Percentiles rank a stretch among this genome's conserved stretches.
Conservation (phyloP, 2,113 vertebrate genomes). For the Protobothrops mucrosquamatus region DNA sequence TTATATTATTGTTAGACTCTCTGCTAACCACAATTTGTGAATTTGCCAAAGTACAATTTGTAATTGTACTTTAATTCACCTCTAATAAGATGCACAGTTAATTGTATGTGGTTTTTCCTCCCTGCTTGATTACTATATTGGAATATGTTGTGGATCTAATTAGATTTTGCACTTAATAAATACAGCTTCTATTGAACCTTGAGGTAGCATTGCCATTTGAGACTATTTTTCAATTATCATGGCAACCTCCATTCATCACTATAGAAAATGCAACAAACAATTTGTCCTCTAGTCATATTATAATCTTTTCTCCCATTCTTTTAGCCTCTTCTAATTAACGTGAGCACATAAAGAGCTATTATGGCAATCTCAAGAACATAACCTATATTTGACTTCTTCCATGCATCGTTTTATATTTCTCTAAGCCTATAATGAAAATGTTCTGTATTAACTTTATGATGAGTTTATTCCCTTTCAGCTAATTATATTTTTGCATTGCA, state of each 20-base stretch:
- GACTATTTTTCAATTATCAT: constrained; percentile 50
- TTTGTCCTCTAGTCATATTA: constrained; percentile 52
- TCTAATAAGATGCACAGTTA: constrained; percentile 13
- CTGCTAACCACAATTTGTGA: constrained; percentile 5
- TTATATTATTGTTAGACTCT: constrained; percentile 14
- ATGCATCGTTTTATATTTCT: constrained; percentile 4
- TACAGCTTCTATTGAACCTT: constrained; percentile 48
- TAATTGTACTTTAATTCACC: background rate
- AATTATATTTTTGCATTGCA: background rate
- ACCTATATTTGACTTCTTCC: constrained; percentile 12
- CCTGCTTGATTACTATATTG: background rate
- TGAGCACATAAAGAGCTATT: constrained; percentile 47
- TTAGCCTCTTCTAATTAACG: constrained; percentile 57
- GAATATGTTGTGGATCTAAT: constrained; percentile 57
- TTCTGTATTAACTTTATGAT: background rate
- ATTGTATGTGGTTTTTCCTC: background rate
- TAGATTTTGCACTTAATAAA: constrained; percentile 45
- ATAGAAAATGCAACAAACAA: constrained; percentile 33
- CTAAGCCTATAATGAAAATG: constrained; percentile 8
- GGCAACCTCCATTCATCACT: constrained; percentile 48
- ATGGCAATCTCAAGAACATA: constrained; percentile 35
- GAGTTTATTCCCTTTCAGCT: background rate
- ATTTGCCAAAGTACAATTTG: background rate
- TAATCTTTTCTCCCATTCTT: constrained; percentile 41
- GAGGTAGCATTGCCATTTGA: constrained; percentile 39